A percentile compares a stretch with the other conserved stretches of the same genome.
Evolutionary conservation across 2,113 vertebrate species (phyloP).

Genomic region (Halcyon malimbica): DNA sequence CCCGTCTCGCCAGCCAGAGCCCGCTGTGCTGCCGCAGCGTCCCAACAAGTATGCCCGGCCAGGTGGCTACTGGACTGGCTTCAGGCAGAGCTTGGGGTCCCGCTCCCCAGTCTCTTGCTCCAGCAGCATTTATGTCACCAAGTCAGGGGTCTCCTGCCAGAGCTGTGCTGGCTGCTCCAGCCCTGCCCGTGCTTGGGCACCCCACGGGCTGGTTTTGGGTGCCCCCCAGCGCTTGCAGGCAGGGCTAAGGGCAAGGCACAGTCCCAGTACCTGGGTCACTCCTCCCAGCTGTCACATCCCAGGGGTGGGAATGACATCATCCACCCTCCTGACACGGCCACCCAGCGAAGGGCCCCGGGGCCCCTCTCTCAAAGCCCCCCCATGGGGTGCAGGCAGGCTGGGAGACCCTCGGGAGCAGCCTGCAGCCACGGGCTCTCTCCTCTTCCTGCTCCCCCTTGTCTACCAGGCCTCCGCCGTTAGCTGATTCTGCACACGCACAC

Average conservation of each 20-base stretch:
- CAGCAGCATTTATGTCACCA: neutral
- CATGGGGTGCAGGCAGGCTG: neutral
- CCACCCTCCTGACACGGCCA: neutral
- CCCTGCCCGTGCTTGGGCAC: neutral
- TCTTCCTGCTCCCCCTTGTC: accelerated
- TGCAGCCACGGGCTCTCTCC: neutral
- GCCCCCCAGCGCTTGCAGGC: neutral
- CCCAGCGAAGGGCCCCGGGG: neutral
- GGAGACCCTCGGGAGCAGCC: accelerated
- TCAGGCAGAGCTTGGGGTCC: neutral
- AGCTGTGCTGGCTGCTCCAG: neutral
- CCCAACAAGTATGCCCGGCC: accelerated
- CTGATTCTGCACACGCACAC: neutral
- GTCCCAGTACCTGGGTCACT: neutral
- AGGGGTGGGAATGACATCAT: neutral
- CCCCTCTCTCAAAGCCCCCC: neutral
- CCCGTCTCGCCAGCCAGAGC: neutral
- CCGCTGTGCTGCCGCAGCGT: accelerated
- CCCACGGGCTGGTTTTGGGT: neutral
- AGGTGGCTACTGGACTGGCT: neutral
- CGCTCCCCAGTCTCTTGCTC: neutral
- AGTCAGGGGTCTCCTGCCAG: neutral
- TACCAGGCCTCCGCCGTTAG: neutral
- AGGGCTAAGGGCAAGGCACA: neutral
- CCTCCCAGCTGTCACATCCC: neutral